Base-by-base conservation (phyloP, 2,113 vertebrate genomes). In the Bubo bubo region DNA sequence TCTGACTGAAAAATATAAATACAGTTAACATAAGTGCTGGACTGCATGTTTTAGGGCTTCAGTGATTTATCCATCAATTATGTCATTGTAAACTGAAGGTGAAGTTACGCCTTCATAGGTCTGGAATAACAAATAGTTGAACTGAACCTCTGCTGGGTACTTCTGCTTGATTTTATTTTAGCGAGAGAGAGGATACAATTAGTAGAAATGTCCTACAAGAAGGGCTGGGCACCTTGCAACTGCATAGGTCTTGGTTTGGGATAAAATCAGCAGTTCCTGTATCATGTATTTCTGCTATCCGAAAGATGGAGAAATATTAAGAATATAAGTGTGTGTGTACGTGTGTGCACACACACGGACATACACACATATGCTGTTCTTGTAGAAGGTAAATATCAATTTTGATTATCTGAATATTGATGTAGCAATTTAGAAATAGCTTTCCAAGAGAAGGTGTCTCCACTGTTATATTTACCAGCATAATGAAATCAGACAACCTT, bases 401-500 rank as follows among this genome's bases (percentile, higher is more conserved):
- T 95, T 71, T 95, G 59, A 90, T 95, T 94, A 80, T 86, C 79
- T 88, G 87, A 83, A 80, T 90, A 95, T 88, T 90, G 93, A 88
- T 74, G 52, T 67, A 86, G 72, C 63, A 80, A 26, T 93, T 96
- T 75, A 85, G 93, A 88, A 94, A 80, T 55, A 96, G 86, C 79
- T 97, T 98, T 96, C 17, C 14, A 88, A 76, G 53, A 23, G 43
- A 86, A 90, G 53, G 84, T 91, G 68, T 76, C 35, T 89, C 72
- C 84, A 43, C n/a, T 79, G 79, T 84, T 93, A 75, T 53, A 95
- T 96, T 96, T 97, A 55, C 68, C 62, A 62, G 34, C 53, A 18
- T 93, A 93, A 77, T 97, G 95, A 97, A 97, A 91, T 92, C 77
- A 89, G 94, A 74, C 95, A 96, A 73, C 75, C 93, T 95, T 95